Conservation (phyloP, 2,888 invertebrate species). For the Onchidella celtica region DNA sequence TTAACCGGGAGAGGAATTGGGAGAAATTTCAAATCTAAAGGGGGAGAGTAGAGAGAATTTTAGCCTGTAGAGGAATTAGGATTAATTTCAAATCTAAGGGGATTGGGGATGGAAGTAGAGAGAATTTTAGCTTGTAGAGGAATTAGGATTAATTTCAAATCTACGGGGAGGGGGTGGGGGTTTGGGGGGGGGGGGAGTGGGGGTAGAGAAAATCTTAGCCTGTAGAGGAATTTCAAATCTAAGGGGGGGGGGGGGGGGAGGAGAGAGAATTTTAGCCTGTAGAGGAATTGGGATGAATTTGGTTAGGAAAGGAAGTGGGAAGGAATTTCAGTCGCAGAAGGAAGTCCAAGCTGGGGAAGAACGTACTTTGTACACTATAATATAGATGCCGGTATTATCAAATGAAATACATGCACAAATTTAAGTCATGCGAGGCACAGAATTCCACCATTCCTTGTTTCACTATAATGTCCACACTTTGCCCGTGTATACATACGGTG, state of each 20-base stretch:
- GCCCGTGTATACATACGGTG: no score
- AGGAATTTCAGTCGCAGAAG: background rate
- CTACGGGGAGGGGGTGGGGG: background rate
- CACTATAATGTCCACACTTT: no score
- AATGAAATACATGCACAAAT: no score
- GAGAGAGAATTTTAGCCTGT: background rate
- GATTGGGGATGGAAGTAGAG: background rate
- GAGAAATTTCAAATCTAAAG: background rate
- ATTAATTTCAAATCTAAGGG: slow-evolving; percentile 1
- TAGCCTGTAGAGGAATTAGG: background rate
- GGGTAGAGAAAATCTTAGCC: slow-evolving; percentile 12
- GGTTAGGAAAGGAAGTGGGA: background rate
- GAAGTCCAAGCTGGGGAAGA: background rate
- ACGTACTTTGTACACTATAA: no score
- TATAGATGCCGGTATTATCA: no score
- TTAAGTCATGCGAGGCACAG: no score
- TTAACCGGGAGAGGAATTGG: background rate
- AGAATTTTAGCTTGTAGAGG: background rate
- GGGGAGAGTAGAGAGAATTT: no score
- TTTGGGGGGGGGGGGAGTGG: background rate
- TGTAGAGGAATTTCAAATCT: no score
- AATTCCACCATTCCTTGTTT: no score
- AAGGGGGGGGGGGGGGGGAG: slow-evolving; percentile 1
- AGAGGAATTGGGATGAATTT: background rate
- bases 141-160: slow-evolving; percentile 5